phyloP scores from a whole-genome alignment of 1,140 invertebrate species.

The Drosophila tropicalis region DNA sequence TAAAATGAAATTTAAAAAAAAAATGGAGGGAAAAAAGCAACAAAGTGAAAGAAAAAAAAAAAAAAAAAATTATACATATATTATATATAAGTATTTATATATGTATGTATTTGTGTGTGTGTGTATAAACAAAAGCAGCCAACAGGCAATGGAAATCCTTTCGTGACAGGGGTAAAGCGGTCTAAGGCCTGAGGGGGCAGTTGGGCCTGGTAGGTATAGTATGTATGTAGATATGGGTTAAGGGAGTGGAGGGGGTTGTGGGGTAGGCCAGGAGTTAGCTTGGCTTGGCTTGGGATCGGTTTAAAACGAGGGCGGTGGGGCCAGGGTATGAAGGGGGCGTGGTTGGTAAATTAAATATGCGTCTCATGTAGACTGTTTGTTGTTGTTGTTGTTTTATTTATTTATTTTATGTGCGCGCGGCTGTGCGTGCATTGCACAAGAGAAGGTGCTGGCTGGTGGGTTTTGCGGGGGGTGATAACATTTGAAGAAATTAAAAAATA shows the following conservation, averaged over 20 bases:
- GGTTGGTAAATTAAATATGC: conserved; percentile 70
- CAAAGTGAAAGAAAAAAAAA: conserved; percentile 22
- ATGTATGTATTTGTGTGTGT: not conserved
- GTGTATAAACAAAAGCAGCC: conserved; percentile 31
- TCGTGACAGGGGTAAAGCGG: conserved; percentile 50
- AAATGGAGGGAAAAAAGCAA: conserved; percentile 24
- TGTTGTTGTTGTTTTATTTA: conserved; percentile 50
- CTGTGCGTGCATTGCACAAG: conserved; percentile 67
- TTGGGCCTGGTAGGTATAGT: not conserved
- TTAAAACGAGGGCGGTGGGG: not conserved
- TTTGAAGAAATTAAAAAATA: conserved; percentile 68
- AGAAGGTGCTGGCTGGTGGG: conserved; percentile 10
- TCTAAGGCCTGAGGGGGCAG: not conserved
- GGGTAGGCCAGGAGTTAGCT: not conserved
- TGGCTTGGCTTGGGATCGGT: not conserved
- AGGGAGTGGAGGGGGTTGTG: not conserved
- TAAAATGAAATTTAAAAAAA: conserved; percentile 68
- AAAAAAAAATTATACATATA: conserved; percentile 24
- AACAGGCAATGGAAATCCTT: conserved; percentile 71
- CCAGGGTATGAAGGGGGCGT: not conserved
- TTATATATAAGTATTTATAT: not conserved
- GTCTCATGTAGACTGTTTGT: conserved; percentile 68
- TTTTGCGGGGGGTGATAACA: conserved; percentile 31
- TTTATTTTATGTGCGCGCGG: conserved; percentile 72
- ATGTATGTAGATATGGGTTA: not conserved